Base-by-base conservation (phyloP, 2,888 invertebrate genomes). In the Malacosoma neustria region DNA sequence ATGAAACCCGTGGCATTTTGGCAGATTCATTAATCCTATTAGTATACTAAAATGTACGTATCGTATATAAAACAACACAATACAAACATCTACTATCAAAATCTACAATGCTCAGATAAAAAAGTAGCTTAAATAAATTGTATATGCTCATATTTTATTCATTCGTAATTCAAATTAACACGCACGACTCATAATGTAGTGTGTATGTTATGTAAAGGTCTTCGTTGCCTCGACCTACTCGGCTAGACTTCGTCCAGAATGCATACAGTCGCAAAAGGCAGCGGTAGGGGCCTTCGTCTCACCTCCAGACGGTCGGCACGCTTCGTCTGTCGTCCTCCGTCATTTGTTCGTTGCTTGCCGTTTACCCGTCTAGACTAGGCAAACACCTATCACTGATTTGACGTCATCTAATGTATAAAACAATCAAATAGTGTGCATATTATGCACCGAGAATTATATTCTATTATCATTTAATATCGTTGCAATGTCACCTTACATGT, bases 311-410 rank as follows among this genome's bases (percentile, higher is more conserved):
- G 64, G 49, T 22, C 61, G 57, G 56, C 64, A 62, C 63, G 64
- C 56, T 59, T 65, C 67, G 65, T 62, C 60, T 70, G 64, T 60
- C 66, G 72, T 74, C 72, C 71, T 70, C 62, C 52, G 51, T 42
- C 61, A 59, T 49, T 56, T 47, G 54, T 54, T 55, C 53, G 53
- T 48, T 50, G 51, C 48, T 55, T 47, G 53, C 54, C 50, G 72
- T 72, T 75, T 72, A 73, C 53, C 54, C 50, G 72, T 72, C 75
- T 72, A 73, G 72, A 72, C 76, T 63, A 66, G 61, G 63, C 68
- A 73, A 72, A 73, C 67, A 72, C 52, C 56, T 57, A 59, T 64
- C 54, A 56, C 37, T 29, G 33, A 13, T 30, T 29, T 11, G 14
- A 37, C 29, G 34, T 22, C 29, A 34, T 11, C 6, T 22, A 22